These are phyloP conservation scores for Oscheius sp. DNA, from an alignment of 2,888 invertebrate species.

Conservation along the genomic window DNA sequence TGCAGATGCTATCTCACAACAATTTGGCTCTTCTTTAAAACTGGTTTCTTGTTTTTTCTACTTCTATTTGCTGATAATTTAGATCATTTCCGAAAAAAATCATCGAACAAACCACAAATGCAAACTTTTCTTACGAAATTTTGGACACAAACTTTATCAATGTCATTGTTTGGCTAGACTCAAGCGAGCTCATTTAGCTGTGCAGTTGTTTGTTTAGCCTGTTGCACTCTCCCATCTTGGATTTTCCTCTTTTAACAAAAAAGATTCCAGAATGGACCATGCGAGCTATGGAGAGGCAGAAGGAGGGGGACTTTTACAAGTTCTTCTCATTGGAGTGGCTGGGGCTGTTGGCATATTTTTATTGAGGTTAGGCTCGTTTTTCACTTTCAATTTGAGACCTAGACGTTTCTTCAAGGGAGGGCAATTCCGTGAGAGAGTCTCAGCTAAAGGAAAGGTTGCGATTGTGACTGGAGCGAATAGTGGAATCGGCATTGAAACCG, in stretches of 20 bases:
- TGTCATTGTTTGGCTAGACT: slow-evolving; percentile 15
- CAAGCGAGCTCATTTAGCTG: too few species aligned
- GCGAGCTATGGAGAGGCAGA: slow-evolving; percentile 32
- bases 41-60: neutral
- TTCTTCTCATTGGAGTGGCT: slow-evolving; percentile 23
- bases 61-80: neutral
- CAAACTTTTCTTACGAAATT: too few species aligned
- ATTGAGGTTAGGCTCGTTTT: slow-evolving; percentile 30
- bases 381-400: neutral
- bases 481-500: slow-evolving; percentile 80
- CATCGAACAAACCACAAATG: neutral
- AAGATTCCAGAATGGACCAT: slow-evolving; percentile 27
- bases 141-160: neutral
- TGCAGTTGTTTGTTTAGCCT: neutral
- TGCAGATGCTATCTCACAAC: too few species aligned
- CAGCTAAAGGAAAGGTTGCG: slow-evolving; percentile 80
- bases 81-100: neutral
- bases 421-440: slow-evolving; percentile 66
- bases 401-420: slow-evolving; percentile 65
- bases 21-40: neutral
- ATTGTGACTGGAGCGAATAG: slow-evolving; percentile 86
- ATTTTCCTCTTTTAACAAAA: neutral
- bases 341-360: slow-evolving; percentile 28
- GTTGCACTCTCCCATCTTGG: neutral
- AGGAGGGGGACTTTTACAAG: slow-evolving; percentile 28